Percentiles rank a stretch among this genome's conserved stretches.
These are phyloP conservation scores for Panagrolaimus sp. DNA, from an alignment of 1,140 invertebrate genomes.

Conservation along the genomic window DNA sequence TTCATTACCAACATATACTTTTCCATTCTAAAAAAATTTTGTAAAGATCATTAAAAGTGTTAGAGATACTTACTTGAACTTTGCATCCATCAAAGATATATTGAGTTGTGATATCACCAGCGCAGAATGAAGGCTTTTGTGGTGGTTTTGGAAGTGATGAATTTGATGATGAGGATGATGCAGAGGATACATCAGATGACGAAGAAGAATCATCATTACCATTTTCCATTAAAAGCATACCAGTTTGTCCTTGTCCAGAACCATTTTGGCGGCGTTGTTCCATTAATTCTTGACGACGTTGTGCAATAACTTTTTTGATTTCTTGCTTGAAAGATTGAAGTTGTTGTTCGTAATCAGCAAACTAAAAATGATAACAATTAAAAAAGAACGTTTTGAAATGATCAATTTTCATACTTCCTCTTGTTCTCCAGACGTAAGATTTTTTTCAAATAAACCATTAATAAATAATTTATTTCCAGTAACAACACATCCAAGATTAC, in stretches of 20 bases:
- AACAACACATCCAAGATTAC: conserved; percentile 38
- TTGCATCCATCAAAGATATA: conserved; percentile 44
- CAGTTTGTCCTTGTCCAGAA: no score
- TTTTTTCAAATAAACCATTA: conserved; percentile 28
- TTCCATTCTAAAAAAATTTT: conserved; percentile 22
- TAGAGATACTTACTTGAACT: conserved; percentile 13
- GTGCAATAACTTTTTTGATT: conserved; percentile 14
- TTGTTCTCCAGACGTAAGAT: conserved; percentile 31
- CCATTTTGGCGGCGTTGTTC: not conserved
- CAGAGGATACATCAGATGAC: not conserved
- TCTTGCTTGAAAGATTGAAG: conserved; percentile 32
- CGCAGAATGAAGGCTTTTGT: conserved; percentile 34
- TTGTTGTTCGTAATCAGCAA: conserved; percentile 26
- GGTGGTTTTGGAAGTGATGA: conserved; percentile 27
- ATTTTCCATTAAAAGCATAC: no score
- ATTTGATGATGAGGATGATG: not conserved
- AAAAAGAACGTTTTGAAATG: no score
- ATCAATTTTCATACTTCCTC: no score
- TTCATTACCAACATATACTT: conserved; percentile 34
- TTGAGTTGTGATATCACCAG: conserved; percentile 32
- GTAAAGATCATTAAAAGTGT: no score
- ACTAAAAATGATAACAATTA: no score
- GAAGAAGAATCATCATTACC: no score
- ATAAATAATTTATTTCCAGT: conserved; percentile 31
- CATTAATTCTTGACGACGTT: conserved; percentile 7